Percentiles rank a stretch among this genome's conserved stretches.
These are phyloP conservation scores for Caloenas nicobarica DNA, from an alignment of 2,113 vertebrate genomes.

Conservation along the genomic window DNA sequence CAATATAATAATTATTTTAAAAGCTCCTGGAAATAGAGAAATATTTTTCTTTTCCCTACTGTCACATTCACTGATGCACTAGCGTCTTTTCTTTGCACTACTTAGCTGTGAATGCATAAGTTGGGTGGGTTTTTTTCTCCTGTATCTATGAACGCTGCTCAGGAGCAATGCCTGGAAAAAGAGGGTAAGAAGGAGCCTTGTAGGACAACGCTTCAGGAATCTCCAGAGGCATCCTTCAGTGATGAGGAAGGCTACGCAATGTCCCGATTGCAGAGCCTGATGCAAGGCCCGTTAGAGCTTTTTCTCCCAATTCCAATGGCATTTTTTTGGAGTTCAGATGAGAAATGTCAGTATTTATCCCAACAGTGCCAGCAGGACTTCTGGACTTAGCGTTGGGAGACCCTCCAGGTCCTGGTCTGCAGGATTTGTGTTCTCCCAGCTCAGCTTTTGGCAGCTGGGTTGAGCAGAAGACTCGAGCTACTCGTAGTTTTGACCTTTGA, in stretches of 20 bases:
- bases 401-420: not conserved
- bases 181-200: not conserved
- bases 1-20: not conserved
- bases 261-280: no score
- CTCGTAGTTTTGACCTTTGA: no score
- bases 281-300: not conserved
- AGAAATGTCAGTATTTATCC: not conserved
- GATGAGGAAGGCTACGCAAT: not conserved
- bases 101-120: not conserved
- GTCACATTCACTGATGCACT: not conserved
- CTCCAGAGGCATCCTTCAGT: not conserved
- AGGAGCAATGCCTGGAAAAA: not conserved
- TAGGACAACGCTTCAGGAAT: not conserved
- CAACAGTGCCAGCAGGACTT: not conserved
- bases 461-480: not conserved
- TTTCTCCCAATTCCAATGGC: not conserved
- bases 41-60: not conserved
- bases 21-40: not conserved
- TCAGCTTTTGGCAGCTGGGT: not conserved
- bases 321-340: not conserved
- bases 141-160: not conserved
- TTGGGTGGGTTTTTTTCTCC: not conserved
- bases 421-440: not conserved
- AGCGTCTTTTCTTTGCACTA: not conserved
- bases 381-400: not conserved